Percentiles rank a stretch among this genome's conserved stretches.
These are phyloP conservation scores for Drosophila ficusphila DNA, from an alignment of 1,140 invertebrate species.

Conservation along the genomic window DNA sequence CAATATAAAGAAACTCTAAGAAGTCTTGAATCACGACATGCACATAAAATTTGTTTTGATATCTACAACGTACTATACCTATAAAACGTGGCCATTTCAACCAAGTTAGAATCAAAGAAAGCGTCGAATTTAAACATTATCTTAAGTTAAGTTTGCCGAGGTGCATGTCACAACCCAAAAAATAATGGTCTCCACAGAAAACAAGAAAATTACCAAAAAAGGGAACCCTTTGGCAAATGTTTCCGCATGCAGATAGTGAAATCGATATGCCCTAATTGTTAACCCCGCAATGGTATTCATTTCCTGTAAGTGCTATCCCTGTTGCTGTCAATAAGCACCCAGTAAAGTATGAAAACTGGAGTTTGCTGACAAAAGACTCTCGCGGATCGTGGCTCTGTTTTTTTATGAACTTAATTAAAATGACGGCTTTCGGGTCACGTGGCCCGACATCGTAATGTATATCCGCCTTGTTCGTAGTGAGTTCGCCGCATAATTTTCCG, in stretches of 20 bases:
- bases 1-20: no score
- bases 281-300: not conserved
- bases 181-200: no score
- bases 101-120: no score
- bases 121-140: no score
- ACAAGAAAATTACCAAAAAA: not conserved
- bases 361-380: constrained; percentile 70
- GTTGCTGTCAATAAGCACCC: constrained; percentile 9
- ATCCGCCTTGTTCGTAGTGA: constrained; percentile 66
- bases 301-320: not conserved
- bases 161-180: no score
- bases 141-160: no score
- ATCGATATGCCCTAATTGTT: not conserved
- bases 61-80: no score
- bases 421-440: constrained; percentile 74
- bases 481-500: constrained; percentile 41
- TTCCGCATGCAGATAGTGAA: not conserved
- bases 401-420: constrained; percentile 84
- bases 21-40: no score
- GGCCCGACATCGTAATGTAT: constrained; percentile 78
- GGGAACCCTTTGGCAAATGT: not conserved
- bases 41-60: no score
- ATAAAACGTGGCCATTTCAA: no score
- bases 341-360: constrained; percentile 32
- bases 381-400: constrained; percentile 62